Conservation (phyloP, 2,888 invertebrate species). For the Oscheius sp. region DNA sequence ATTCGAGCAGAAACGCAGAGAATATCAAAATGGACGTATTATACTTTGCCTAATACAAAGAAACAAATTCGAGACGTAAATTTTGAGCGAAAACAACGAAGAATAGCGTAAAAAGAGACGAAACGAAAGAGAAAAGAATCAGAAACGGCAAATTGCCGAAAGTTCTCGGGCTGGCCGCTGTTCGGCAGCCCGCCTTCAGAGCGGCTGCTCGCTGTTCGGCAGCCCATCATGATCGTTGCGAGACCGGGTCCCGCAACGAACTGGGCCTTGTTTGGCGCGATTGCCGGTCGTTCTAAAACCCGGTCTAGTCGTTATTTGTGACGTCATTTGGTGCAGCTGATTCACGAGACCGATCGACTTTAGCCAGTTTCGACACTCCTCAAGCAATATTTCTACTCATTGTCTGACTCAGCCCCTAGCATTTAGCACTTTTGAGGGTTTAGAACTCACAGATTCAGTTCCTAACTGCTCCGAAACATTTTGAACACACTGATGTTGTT, state of each 20-base stretch:
- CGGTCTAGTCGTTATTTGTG: background rate
- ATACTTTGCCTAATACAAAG: background rate
- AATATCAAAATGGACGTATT: background rate
- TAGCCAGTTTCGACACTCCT: constrained; percentile 21
- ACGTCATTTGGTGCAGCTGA: constrained; percentile 25
- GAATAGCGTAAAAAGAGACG: background rate
- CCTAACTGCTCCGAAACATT: background rate
- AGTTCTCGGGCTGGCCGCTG: too few relatives aligned
- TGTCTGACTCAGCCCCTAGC: constrained; percentile 1
- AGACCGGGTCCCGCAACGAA: background rate
- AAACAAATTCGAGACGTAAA: background rate
- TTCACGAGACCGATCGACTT: constrained; percentile 29
- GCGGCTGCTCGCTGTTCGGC: too few relatives aligned
- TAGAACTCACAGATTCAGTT: background rate
- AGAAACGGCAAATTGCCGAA: background rate
- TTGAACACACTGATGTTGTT: too few relatives aligned
- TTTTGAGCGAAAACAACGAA: background rate
- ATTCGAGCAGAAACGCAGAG: background rate
- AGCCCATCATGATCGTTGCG: too few relatives aligned
- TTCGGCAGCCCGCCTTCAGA: too few relatives aligned
- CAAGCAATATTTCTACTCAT: background rate
- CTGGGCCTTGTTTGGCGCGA: background rate
- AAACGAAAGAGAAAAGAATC: background rate
- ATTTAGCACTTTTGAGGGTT: background rate
- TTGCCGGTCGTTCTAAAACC: too few relatives aligned